Conservation (phyloP, 2,797 vertebrate genomes). For the Labeo calbasu region DNA sequence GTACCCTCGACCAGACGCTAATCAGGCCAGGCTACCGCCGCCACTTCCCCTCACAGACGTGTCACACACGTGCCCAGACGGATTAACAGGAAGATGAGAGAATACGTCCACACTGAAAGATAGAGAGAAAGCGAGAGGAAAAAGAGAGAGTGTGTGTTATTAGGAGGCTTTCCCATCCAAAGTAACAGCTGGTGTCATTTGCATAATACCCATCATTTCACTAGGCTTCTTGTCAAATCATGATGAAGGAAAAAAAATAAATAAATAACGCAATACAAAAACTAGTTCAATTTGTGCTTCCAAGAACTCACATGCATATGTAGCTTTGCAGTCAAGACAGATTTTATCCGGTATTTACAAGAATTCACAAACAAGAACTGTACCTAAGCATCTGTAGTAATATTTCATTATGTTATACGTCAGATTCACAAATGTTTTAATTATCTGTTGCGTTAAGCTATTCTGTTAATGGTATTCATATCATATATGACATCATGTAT, state of each 20-base stretch:
- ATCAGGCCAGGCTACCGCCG: slow-evolving; percentile 43
- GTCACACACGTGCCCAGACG: slow-evolving; percentile 42
- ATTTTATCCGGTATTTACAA: slow-evolving; percentile 44
- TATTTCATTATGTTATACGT: slow-evolving; percentile 13
- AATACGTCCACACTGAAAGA: slow-evolving; percentile 17
- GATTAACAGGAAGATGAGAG: slow-evolving; percentile 50
- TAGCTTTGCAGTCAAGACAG: slow-evolving; percentile 48
- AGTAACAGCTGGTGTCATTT: slow-evolving; percentile 84
- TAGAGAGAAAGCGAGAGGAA: slow-evolving; percentile 39
- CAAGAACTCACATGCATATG: slow-evolving; percentile 33
- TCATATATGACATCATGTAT: neutral
- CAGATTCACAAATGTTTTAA: slow-evolving; percentile 17
- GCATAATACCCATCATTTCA: slow-evolving; percentile 82
- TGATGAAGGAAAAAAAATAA: slow-evolving; percentile 57
- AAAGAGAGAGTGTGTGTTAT: slow-evolving; percentile 55
- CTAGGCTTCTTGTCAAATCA: slow-evolving; percentile 75
- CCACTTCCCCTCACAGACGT: slow-evolving; percentile 40
- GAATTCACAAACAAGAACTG: slow-evolving; percentile 25
- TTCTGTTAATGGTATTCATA: neutral
- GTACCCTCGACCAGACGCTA: slow-evolving; percentile 44
- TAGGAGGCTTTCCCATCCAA: slow-evolving; percentile 73
- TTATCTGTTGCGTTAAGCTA: neutral
- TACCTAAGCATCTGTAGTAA: slow-evolving; percentile 24
- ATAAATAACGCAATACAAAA: slow-evolving; percentile 62
- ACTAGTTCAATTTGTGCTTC: slow-evolving; percentile 58